phyloP scores from a whole-genome alignment of 1,140 invertebrate species.

The Temnothorax curvispinosus region DNA sequence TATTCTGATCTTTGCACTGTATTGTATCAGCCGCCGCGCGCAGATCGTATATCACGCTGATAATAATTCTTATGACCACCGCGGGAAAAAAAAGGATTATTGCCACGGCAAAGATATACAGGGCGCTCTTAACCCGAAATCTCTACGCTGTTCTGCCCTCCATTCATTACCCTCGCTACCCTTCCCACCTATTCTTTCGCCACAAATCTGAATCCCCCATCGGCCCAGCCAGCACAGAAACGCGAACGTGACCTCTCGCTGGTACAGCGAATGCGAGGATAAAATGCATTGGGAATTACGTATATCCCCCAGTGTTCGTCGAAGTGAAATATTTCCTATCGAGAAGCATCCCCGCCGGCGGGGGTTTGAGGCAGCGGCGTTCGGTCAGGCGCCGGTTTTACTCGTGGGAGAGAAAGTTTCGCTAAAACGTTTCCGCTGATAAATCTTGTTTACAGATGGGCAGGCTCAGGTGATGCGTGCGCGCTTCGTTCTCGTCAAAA shows the following conservation, averaged over 20 bases:
- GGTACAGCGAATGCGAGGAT: constrained; percentile 68
- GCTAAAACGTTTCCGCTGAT: constrained; percentile 80
- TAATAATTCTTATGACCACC: constrained; percentile 60
- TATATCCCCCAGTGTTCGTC: constrained; percentile 74
- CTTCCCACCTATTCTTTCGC: constrained; percentile 59
- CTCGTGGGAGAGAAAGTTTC: constrained; percentile 79
- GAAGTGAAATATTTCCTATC: constrained; percentile 81
- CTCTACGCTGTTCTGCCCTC: constrained; percentile 54
- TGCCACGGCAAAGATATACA: constrained; percentile 54
- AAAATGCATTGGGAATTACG: constrained; percentile 81
- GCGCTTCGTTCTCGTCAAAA: constrained; percentile 76
- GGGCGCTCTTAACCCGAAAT: constrained; percentile 67
- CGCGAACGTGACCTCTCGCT: constrained; percentile 69
- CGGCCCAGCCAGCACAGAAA: constrained; percentile 47
- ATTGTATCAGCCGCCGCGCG: constrained; percentile 50
- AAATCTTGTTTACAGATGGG: constrained; percentile 83
- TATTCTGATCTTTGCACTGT: constrained; percentile 56
- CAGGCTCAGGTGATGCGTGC: constrained; percentile 79
- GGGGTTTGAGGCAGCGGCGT: constrained; percentile 53
- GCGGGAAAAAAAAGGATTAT: constrained; percentile 38
- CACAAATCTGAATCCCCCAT: constrained; percentile 68
- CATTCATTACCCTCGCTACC: constrained; percentile 64
- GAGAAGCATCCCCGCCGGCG: constrained; percentile 66
- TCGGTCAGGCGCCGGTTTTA: constrained; percentile 74
- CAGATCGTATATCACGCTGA: constrained; percentile 57